phyloP scores from a whole-genome alignment of 2,113 vertebrate species.

The Rhea americana region DNA sequence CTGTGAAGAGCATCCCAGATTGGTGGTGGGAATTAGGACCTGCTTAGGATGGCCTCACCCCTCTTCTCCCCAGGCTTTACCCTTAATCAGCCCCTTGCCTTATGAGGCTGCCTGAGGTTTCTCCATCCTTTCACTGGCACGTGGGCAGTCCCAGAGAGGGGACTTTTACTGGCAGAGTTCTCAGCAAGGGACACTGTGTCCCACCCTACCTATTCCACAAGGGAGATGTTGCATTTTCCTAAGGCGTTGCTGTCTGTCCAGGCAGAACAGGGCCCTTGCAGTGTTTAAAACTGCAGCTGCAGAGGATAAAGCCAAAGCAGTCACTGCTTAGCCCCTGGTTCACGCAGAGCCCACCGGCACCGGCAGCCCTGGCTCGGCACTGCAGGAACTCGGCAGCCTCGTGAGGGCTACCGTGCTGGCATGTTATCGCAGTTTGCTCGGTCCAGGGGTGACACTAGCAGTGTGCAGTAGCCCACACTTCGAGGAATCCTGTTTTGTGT shows the following conservation, averaged over 20 bases:
- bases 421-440: not conserved
- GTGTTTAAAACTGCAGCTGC: not conserved
- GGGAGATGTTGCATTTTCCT: not conserved
- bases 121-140: not conserved
- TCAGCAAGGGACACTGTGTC: not conserved
- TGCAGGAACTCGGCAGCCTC: not conserved
- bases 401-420: not conserved
- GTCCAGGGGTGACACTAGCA: not conserved
- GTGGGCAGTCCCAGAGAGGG: not conserved
- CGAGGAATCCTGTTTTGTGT: not conserved
- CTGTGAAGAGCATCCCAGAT: not conserved
- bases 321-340: not conserved
- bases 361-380: rapidly evolving
- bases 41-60: not conserved
- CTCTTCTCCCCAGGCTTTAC: not conserved
- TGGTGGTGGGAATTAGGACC: not conserved
- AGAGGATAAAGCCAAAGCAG: not conserved
- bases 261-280: not conserved
- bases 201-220: not conserved
- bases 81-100: not conserved
- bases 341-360: not conserved
- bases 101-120: not conserved
- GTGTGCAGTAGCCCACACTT: not conserved
- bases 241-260: not conserved
- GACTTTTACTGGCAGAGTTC: not conserved